Evolutionary conservation across 2,888 invertebrate species (phyloP).

Genomic region (Oxycera nigricornis): DNA sequence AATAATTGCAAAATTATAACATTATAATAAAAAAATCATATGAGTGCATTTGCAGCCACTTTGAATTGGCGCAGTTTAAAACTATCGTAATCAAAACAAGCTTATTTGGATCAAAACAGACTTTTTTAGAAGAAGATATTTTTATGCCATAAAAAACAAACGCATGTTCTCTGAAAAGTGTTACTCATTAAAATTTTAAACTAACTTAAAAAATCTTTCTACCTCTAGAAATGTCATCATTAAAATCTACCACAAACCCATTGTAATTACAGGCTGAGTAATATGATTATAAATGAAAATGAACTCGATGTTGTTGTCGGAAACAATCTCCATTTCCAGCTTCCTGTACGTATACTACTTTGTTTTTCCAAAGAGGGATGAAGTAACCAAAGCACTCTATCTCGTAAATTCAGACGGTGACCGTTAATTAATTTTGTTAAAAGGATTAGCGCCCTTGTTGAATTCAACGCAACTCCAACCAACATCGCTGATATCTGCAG

Average conservation of each 20-base stretch:
- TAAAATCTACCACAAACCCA: not conserved
- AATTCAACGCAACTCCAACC: not conserved
- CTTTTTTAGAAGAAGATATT: too few species aligned
- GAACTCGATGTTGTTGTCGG: conserved; percentile 14
- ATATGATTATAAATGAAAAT: conserved; percentile 32
- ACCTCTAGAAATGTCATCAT: conserved; percentile 10
- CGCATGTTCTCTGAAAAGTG: too few species aligned
- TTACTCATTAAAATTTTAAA: not conserved
- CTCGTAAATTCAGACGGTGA: conserved; percentile 44
- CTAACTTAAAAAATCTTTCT: not conserved
- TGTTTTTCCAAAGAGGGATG: not conserved
- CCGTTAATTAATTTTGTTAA: conserved; percentile 45
- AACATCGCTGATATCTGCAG: not conserved
- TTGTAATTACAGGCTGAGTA: conserved; percentile 14
- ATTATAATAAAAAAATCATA: too few species aligned
- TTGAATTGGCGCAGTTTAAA: too few species aligned
- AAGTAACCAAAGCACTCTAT: conserved; percentile 36
- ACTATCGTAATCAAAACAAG: too few species aligned
- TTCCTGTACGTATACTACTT: not conserved
- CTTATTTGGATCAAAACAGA: too few species aligned
- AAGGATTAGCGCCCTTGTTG: conserved; percentile 43
- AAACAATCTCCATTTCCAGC: not conserved
- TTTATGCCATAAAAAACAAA: too few species aligned
- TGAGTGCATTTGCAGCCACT: too few species aligned
- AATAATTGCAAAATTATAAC: too few species aligned